A percentile compares a stretch with the other conserved stretches of the same genome.
Conservation (phyloP, 1,140 invertebrate genomes). For the Myzus persicae region DNA sequence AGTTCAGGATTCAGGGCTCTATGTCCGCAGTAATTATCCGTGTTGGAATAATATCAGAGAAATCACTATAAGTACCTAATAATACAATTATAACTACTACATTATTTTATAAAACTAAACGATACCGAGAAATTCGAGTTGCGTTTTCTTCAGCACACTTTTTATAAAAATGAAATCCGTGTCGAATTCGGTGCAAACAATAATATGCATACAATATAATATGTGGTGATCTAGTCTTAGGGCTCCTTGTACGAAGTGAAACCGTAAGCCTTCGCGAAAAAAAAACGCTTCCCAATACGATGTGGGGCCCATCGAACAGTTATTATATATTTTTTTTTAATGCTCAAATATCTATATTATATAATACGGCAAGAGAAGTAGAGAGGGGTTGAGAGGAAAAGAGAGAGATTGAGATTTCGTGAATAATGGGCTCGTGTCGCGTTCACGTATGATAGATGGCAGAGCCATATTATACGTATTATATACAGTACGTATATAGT, state of each 20-base stretch:
- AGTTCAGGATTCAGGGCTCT: background rate
- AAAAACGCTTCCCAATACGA: background rate
- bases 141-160: background rate
- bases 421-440: slow-evolving; percentile 31
- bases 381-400: background rate
- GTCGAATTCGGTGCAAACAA: background rate
- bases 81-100: background rate
- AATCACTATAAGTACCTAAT: background rate
- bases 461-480: background rate
- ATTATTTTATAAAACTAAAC: background rate
- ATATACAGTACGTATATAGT: background rate
- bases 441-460: slow-evolving; percentile 41
- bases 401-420: background rate
- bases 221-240: background rate
- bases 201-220: background rate
- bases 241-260: background rate
- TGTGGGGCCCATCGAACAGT: background rate
- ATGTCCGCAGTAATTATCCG: background rate
- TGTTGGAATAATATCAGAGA: background rate
- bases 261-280: background rate
- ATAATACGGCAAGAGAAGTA: background rate
- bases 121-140: fast-evolving
- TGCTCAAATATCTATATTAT: background rate
- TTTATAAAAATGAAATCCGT: background rate
- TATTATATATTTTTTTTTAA: slow-evolving; percentile 1